Evolutionary conservation across 1,140 invertebrate species (phyloP).

Genomic region (Nephotettix cincticeps): DNA sequence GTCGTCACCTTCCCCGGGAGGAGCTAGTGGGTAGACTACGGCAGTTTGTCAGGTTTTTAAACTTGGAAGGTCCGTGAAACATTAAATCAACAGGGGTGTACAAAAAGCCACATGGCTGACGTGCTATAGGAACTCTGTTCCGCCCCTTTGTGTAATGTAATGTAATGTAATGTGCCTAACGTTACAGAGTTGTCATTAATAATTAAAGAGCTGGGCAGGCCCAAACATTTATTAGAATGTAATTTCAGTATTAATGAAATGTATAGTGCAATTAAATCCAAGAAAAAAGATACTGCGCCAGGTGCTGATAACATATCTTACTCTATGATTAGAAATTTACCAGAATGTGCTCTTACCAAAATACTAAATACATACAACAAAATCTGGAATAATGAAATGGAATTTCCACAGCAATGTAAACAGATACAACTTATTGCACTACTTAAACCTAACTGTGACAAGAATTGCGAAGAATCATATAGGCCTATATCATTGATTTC

Average conservation of each 20-base stretch:
- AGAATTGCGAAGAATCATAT: not conserved
- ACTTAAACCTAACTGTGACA: not conserved
- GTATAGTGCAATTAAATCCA: not conserved
- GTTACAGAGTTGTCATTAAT: not conserved
- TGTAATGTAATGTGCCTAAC: conserved; percentile 7
- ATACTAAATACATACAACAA: not conserved
- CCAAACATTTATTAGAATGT: not conserved
- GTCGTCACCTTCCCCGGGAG: too few species aligned
- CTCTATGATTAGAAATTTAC: not conserved
- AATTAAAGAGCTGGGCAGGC: not conserved
- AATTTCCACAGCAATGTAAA: not conserved
- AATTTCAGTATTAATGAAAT: not conserved
- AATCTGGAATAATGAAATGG: not conserved
- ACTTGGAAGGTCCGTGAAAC: too few species aligned
- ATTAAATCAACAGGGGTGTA: too few species aligned
- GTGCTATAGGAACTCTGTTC: too few species aligned
- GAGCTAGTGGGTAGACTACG: too few species aligned
- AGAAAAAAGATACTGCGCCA: not conserved
- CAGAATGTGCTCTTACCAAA: not conserved
- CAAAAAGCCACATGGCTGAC: too few species aligned
- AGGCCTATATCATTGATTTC: conserved; percentile 9
- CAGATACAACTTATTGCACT: not conserved
- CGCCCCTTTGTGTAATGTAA: too few species aligned
- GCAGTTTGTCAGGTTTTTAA: too few species aligned
- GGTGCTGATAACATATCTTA: not conserved